A percentile compares a stretch with the other conserved stretches of the same genome.
phyloP scores from a whole-genome alignment of 2,113 vertebrate species.

The Aphyosemion australe region DNA sequence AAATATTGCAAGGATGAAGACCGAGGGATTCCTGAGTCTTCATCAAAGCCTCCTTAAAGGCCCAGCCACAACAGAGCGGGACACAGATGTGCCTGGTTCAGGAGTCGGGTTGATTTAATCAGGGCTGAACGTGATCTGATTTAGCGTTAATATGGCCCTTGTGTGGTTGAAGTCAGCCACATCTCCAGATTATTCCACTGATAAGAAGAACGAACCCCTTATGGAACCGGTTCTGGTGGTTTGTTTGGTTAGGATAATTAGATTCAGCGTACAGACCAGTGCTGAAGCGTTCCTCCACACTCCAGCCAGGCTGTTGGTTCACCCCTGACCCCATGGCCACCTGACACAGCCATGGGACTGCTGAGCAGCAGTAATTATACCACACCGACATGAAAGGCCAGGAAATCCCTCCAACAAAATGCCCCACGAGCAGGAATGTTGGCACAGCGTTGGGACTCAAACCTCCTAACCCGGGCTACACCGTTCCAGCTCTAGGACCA shows the following conservation, averaged over 20 bases:
- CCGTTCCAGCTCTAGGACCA: conserved; percentile 28
- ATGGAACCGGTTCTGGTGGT: background rate
- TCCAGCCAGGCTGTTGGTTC: conserved; percentile 22
- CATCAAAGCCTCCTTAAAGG: conserved; percentile 68
- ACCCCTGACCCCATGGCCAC: conserved; percentile 44
- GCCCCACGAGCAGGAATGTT: conserved; percentile 71
- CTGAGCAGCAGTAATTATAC: conserved; percentile 63
- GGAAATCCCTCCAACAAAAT: conserved; percentile 78
- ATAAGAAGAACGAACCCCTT: conserved; percentile 49
- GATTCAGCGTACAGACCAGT: background rate
- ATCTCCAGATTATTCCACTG: conserved; percentile 48
- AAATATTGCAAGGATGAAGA: conserved; percentile 42
- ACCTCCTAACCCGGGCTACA: conserved; percentile 34
- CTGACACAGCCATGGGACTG: conserved; percentile 59
- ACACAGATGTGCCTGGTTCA: conserved; percentile 71
- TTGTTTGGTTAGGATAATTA: background rate
- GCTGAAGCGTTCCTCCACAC: conserved; percentile 18
- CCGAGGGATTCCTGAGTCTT: conserved; percentile 42
- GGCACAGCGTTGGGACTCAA: conserved; percentile 49
- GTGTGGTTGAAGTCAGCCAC: conserved; percentile 48
- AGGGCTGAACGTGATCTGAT: conserved; percentile 75
- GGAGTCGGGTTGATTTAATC: conserved; percentile 67
- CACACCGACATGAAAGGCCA: conserved; percentile 63
- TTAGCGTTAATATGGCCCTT: conserved; percentile 67
- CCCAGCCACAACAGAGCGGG: conserved; percentile 62